Percentiles rank a stretch among this genome's conserved stretches.
phyloP scores from a whole-genome alignment of 2,888 invertebrate genomes.

The Ditula angustiorana region DNA sequence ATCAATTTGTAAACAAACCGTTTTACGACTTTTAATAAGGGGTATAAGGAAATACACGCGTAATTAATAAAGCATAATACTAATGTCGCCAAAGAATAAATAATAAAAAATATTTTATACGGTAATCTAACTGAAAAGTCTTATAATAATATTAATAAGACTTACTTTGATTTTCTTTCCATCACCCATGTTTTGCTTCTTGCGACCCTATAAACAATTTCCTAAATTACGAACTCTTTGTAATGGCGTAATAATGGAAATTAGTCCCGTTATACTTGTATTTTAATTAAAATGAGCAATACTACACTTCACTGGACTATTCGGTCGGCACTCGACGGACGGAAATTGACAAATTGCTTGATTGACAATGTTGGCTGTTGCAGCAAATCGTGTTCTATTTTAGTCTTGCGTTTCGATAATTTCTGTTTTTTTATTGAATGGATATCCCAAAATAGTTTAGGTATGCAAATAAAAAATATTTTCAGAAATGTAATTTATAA shows the following conservation, averaged over 20 bases:
- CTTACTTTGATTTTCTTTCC: slow-evolving; percentile 61
- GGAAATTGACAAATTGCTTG: slow-evolving; percentile 16
- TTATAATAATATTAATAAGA: background rate
- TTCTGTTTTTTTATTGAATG: too few species aligned
- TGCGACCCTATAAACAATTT: background rate
- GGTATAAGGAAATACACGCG: background rate
- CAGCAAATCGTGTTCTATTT: background rate
- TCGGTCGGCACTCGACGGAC: background rate
- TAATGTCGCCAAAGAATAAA: background rate
- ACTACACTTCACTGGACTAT: background rate
- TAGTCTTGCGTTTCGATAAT: background rate
- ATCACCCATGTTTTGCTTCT: slow-evolving; percentile 52
- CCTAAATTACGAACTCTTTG: background rate
- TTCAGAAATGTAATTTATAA: too few species aligned
- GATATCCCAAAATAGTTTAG: too few species aligned
- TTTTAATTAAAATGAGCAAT: background rate
- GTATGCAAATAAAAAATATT: too few species aligned
- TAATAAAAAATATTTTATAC: background rate
- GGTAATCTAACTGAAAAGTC: background rate
- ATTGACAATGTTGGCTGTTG: background rate
- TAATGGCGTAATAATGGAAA: background rate
- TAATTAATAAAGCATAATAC: background rate
- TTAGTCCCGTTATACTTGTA: background rate
- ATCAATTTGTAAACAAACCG: slow-evolving; percentile 69
- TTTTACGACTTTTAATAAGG: slow-evolving; percentile 53